Conservation (phyloP, 2,888 invertebrate species). For the Lasioglossum figueresi region DNA sequence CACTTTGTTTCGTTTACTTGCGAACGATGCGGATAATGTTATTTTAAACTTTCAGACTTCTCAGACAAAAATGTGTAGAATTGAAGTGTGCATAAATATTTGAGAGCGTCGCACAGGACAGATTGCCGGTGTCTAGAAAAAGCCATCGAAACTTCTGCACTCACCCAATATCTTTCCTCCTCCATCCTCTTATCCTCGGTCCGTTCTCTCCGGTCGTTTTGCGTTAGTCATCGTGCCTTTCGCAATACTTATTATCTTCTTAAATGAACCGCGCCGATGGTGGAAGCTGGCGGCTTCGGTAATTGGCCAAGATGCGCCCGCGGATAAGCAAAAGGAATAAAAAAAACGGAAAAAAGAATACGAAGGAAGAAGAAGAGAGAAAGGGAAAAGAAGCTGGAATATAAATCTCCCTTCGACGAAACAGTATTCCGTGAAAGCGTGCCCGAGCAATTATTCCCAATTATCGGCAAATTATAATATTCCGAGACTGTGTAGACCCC, state of each 20-base stretch:
- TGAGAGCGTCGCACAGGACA: too few relatives aligned
- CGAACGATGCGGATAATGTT: neutral
- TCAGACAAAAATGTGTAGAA: neutral
- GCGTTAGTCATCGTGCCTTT: slow-evolving; percentile 66
- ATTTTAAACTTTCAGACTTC: neutral
- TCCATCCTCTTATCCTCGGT: slow-evolving; percentile 48
- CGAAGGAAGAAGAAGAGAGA: neutral
- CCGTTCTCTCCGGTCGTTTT: slow-evolving; percentile 48
- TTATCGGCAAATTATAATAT: slow-evolving; percentile 8
- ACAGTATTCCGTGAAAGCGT: slow-evolving; percentile 41
- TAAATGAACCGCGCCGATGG: slow-evolving; percentile 51
- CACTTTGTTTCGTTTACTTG: neutral
- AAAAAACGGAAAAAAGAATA: neutral
- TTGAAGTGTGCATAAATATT: neutral
- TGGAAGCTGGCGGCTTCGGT: slow-evolving; percentile 48
- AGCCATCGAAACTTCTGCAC: neutral
- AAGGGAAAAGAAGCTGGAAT: slow-evolving; percentile 39
- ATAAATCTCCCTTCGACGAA: slow-evolving; percentile 44
- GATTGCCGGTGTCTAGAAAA: neutral
- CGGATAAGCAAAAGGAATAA: slow-evolving; percentile 37
- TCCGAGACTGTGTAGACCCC: neutral
- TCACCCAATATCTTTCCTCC: slow-evolving; percentile 32
- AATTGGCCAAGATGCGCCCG: slow-evolving; percentile 59
- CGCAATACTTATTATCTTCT: slow-evolving; percentile 66
- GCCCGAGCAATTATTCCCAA: slow-evolving; percentile 33